A percentile compares a stretch with the other conserved stretches of the same genome.
Conservation (phyloP, 2,888 invertebrate species). For the Idaea dimidiata region DNA sequence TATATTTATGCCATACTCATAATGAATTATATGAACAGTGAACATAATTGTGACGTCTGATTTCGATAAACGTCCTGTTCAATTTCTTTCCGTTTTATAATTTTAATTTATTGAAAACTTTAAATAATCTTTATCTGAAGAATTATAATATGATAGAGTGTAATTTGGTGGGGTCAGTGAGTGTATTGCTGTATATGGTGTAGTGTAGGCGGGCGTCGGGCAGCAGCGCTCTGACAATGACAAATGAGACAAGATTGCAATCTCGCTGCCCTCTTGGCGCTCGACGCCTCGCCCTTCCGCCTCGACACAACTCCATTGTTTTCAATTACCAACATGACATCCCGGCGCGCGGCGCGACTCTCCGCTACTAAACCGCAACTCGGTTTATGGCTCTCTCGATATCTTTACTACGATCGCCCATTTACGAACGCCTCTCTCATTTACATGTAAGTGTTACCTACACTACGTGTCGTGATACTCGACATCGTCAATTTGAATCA, state of each 20-base stretch:
- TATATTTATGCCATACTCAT: no score
- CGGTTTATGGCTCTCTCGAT: slow-evolving; percentile 66
- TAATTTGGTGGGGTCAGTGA: slow-evolving; percentile 70
- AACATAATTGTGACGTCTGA: no score
- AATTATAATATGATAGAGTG: slow-evolving; percentile 22
- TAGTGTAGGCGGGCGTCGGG: slow-evolving; percentile 60
- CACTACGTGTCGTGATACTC: slow-evolving; percentile 28
- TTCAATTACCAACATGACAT: slow-evolving; percentile 79
- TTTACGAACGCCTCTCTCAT: slow-evolving; percentile 59
- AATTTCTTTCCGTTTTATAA: not conserved
- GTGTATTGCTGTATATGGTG: slow-evolving; percentile 29
- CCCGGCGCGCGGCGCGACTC: slow-evolving; percentile 62
- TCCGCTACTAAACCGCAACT: slow-evolving; percentile 67
- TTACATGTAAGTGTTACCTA: slow-evolving; percentile 51
- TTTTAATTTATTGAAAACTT: slow-evolving; percentile 5
- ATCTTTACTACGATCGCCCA: slow-evolving; percentile 68
- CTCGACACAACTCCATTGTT: slow-evolving; percentile 73
- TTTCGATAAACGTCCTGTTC: no score
- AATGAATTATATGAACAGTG: no score
- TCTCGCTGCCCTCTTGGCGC: slow-evolving; percentile 81
- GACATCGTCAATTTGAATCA: slow-evolving; percentile 58
- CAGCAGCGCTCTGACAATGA: slow-evolving; percentile 83
- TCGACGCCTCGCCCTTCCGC: slow-evolving; percentile 69
- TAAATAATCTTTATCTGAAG: slow-evolving; percentile 17
- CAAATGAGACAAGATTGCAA: slow-evolving; percentile 89